A percentile compares a stretch with the other conserved stretches of the same genome.
Conservation (phyloP, 1,140 invertebrate genomes). For the Drosophila leontia region DNA sequence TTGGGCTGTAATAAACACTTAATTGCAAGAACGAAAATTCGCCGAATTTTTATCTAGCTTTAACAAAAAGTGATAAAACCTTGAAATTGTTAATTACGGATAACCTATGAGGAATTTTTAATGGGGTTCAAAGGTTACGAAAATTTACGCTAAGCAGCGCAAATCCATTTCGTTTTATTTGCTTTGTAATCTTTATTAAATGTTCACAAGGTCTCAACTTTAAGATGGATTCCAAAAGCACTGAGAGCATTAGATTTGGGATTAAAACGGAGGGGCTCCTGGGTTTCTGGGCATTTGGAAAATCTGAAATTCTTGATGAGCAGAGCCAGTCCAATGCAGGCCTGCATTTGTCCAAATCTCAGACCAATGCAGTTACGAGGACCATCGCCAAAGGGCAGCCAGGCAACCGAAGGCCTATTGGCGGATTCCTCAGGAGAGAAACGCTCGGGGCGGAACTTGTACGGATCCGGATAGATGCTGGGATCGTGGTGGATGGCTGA, state of each 20-base stretch:
- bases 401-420: constrained; percentile 78
- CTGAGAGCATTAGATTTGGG: constrained; percentile 24
- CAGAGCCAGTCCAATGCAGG: constrained; percentile 6
- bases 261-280: constrained; percentile 38
- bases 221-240: background rate
- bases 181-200: too few species aligned
- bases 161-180: too few species aligned
- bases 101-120: background rate
- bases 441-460: constrained; percentile 87
- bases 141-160: background rate
- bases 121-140: background rate
- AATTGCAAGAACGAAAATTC: background rate
- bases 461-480: constrained; percentile 86
- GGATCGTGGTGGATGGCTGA: constrained; percentile 87
- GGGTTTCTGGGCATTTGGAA: constrained; percentile 58
- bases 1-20: background rate
- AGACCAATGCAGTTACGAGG: background rate
- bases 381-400: background rate
- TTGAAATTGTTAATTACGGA: background rate
- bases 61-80: background rate
- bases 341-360: background rate
- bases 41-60: background rate
- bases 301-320: constrained; percentile 81
- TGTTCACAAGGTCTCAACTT: background rate
- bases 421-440: constrained; percentile 85